Evolutionary conservation across 2,888 invertebrate genomes (phyloP).

Genomic region (Clivina fossor): DNA sequence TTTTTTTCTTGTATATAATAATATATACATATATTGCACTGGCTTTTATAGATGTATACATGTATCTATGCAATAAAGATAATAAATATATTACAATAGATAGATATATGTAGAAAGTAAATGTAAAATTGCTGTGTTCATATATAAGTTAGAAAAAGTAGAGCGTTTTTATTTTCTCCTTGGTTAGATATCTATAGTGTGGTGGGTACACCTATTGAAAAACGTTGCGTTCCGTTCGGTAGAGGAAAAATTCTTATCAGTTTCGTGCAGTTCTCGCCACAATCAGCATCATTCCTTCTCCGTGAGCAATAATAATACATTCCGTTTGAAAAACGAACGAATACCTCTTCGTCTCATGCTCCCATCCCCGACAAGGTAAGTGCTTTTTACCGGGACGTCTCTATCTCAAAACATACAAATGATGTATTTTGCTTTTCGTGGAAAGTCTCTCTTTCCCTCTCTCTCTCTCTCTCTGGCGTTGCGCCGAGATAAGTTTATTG

Average conservation of each 20-base stretch:
- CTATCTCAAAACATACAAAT: constrained; percentile 51
- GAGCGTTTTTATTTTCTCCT: not conserved
- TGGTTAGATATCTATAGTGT: too few species aligned
- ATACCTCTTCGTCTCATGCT: not conserved
- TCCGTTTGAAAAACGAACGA: constrained; percentile 28
- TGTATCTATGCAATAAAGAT: too few species aligned
- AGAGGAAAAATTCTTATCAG: constrained; percentile 21
- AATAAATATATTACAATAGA: too few species aligned
- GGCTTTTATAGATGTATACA: too few species aligned
- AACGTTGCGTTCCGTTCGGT: too few species aligned
- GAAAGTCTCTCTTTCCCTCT: constrained; percentile 46
- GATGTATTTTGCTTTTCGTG: constrained; percentile 51
- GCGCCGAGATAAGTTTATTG: constrained; percentile 54
- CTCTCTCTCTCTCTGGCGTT: too few species aligned
- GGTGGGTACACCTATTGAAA: constrained; percentile 15
- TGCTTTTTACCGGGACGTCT: constrained; percentile 30
- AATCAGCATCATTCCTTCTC: constrained; percentile 27
- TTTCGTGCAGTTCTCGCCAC: constrained; percentile 17
- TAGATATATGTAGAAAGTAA: too few species aligned
- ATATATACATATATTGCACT: too few species aligned
- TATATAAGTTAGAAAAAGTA: too few species aligned
- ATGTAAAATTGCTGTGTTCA: too few species aligned
- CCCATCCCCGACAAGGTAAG: constrained; percentile 18
- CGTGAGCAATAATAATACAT: constrained; percentile 32
- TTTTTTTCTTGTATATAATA: too few species aligned